A percentile compares a stretch with the other conserved stretches of the same genome.
Evolutionary conservation across 2,888 invertebrate species (phyloP).

Genomic region (Gonocerus acuteangulatus): DNA sequence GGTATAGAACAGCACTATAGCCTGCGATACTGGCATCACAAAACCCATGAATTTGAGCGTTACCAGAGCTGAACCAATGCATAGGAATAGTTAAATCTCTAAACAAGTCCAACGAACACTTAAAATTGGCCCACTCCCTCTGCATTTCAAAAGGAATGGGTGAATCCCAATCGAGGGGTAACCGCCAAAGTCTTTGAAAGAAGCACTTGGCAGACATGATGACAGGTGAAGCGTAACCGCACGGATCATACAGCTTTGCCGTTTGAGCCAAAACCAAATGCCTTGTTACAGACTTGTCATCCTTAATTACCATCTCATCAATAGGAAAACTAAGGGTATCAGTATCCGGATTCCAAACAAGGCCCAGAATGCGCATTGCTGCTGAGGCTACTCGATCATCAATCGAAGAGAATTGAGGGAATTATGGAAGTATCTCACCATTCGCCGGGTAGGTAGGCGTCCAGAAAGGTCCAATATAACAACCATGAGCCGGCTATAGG

Average conservation of each 20-base stretch:
- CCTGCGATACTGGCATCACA: background rate
- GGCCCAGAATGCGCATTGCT: constrained; percentile 31
- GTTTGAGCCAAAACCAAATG: background rate
- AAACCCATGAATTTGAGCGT: background rate
- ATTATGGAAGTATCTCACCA: no score
- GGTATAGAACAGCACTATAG: background rate
- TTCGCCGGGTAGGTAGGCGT: no score
- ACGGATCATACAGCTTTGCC: background rate
- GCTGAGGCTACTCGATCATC: background rate
- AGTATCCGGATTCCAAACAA: constrained; percentile 31
- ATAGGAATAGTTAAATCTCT: background rate
- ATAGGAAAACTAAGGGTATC: constrained; percentile 29
- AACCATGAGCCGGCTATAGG: no score
- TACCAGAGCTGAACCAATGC: background rate
- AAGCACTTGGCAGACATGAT: constrained; percentile 1
- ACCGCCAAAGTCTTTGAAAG: background rate
- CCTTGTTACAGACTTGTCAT: background rate
- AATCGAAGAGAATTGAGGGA: no score
- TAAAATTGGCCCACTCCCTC: background rate
- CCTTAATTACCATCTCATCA: background rate
- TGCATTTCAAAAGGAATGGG: background rate
- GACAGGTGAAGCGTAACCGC: background rate
- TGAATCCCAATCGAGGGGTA: background rate
- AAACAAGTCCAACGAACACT: background rate
- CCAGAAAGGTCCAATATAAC: no score